Base-by-base conservation (phyloP, 1,140 invertebrate species). In the Drosophila trapezifrons region DNA sequence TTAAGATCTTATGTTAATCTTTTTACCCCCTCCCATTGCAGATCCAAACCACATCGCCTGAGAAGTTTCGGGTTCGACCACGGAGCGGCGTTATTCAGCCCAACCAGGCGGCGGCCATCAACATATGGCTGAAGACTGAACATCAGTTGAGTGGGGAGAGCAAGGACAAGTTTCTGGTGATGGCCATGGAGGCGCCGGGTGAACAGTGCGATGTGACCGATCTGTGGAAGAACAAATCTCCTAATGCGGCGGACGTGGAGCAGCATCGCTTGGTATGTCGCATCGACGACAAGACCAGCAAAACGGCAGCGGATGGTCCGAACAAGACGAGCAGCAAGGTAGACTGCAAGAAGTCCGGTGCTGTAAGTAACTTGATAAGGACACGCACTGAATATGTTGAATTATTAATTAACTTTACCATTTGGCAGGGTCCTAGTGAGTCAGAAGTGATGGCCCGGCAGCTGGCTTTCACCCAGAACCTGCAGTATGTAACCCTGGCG, bases 31-130 rank as follows among this genome's bases (percentile, higher is more conserved):
- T 2, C 8, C 7, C 2, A 2, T 46, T 54, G 1, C 38, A 92
- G 91, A 92, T 92, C 20, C 91, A 92, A 78, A 92, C 91, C 18
- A 92, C 91, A 70, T 91, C 91, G 17, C 98, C 97, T 1, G 97
- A 98, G 75, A 98, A 98, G 91, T 98, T 98, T 91, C 93, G 96
- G 45, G 98, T 98, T 1, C 94, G 96, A 58, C 97, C 97, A 12
- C 97, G 96, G 73, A 95, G 94, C 17, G 98, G 97, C 8, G 92
- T 95, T 37, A 90, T 98, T 37, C 87, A 93, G 4, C 94, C 95
- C 18, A 94, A 94, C 18, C 70, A 80, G 8, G 4, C 29, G 0
- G 42, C 71, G 1, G 38, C 93, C 58, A n/a, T 92, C 76, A 73
- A 55, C 35, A 90, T 92, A 20, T 76, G 80, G 58, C 58, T 92